Evolutionary conservation across 2,888 invertebrate genomes (phyloP), one percentile per base, ranked within the genome.

Genomic region (Ganaspis brasiliensis): DNA sequence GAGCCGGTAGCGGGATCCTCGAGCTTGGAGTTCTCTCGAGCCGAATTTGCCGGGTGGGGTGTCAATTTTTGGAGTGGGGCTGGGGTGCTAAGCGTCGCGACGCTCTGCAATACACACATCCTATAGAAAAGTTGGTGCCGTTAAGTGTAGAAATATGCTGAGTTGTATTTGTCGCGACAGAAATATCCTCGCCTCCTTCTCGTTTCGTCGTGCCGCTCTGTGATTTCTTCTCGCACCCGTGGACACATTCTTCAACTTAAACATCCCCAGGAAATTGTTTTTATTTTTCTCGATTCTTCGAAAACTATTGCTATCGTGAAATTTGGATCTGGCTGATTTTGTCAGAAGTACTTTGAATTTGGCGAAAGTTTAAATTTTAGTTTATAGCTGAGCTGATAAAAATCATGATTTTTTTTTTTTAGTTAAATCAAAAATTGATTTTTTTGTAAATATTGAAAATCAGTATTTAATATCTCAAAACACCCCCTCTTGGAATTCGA

Each of bases 1-100:
- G 96, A 95, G 95, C 88, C 89, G 88, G 87, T 95, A 95, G 95
- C 96, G 95, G 93, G 90, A 82, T 86, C 84, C 91, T 88, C 90
- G 88, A 84, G 83, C 84, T 85, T 85, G 82, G 84, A 79, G 82
- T 81, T 85, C 81, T 90, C 91, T 90, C 75, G 56, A 49, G 72
- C 76, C 72, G 77, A 79, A 75, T 75, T 52, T 70, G 10, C 35
- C 56, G 31, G 74, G 67, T 37, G 79, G 79, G 71, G 78, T 74
- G 61, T 56, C 67, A 52, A 74, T 61, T 79, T 72, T 67, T 78
- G 77, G 76, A 73, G 82, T 84, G 83, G 83, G 86, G 86, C 85
- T 83, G 80, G 80, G 83, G 79, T 80, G 79, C 72, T 59, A 73
- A 78, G 85, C 87, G 84, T 82, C 83, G 70, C 84, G 84, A 87